phyloP scores from a whole-genome alignment of 2,113 vertebrate genomes.

The Rhagologus leucostigma region DNA sequence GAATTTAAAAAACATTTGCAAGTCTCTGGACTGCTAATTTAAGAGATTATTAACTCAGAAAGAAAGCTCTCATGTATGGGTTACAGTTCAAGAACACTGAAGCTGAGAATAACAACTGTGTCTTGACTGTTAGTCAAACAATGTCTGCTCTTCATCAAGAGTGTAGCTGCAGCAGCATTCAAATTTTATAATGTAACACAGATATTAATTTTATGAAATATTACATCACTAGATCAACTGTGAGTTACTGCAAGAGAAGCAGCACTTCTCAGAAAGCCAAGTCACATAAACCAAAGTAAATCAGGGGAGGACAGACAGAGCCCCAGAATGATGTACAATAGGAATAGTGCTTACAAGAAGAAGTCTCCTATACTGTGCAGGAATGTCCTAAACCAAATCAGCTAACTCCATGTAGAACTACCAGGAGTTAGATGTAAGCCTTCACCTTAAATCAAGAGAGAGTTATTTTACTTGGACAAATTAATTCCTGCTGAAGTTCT shows the following conservation, averaged over 20 bases:
- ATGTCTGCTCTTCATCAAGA: constrained; percentile 38
- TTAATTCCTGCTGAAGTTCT: neutral
- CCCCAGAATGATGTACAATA: neutral
- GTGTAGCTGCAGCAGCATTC: neutral
- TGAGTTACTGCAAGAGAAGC: neutral
- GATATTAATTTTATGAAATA: constrained; percentile 1
- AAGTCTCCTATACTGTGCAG: neutral
- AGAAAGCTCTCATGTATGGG: neutral
- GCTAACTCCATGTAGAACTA: neutral
- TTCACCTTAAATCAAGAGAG: neutral
- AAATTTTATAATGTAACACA: constrained; percentile 20
- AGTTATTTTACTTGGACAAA: neutral
- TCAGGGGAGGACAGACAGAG: neutral
- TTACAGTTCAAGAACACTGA: constrained; percentile 33
- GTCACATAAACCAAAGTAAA: neutral
- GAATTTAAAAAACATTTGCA: constrained; percentile 8
- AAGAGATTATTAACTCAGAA: neutral
- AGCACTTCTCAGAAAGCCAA: neutral
- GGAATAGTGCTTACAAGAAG: neutral
- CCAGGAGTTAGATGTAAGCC: neutral
- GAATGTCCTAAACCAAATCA: neutral
- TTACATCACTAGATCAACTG: neutral
- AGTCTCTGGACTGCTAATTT: neutral
- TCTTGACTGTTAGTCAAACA: constrained; percentile 29
- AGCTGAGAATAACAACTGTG: constrained; percentile 14